Conservation (phyloP, 2,797 vertebrate genomes). For the Peromyscus nudipes region DNA sequence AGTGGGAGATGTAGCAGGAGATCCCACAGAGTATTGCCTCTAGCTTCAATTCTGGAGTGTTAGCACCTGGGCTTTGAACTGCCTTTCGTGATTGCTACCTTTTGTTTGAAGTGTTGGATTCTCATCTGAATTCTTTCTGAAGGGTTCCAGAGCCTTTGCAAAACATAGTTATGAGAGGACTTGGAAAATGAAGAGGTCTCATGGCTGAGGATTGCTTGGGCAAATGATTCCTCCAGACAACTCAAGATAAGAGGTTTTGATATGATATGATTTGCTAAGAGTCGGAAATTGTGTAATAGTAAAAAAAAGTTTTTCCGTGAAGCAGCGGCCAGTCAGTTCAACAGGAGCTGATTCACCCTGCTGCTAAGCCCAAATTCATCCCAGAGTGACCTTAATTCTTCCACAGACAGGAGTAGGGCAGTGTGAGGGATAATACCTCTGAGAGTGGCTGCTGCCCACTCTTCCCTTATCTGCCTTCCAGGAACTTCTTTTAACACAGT, state of each 20-base stretch:
- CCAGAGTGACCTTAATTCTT: background rate
- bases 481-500: background rate
- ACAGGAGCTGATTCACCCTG: background rate
- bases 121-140: background rate
- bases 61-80: background rate
- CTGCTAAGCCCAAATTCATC: background rate
- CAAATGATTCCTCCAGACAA: background rate
- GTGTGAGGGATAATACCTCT: background rate
- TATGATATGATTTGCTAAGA: background rate
- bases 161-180: background rate
- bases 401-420: accelerated
- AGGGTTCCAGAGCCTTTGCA: background rate
- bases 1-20: background rate
- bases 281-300: background rate
- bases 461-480: background rate
- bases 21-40: background rate
- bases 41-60: background rate
- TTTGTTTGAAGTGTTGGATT: too few species aligned
- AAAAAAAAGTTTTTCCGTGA: background rate
- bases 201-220: too few species aligned
- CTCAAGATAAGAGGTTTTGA: background rate
- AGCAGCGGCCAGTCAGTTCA: background rate
- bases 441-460: background rate
- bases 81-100: background rate
- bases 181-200: background rate